Base-by-base conservation (phyloP, 2,797 vertebrate species). In the Urocyon cinereoargenteus region DNA sequence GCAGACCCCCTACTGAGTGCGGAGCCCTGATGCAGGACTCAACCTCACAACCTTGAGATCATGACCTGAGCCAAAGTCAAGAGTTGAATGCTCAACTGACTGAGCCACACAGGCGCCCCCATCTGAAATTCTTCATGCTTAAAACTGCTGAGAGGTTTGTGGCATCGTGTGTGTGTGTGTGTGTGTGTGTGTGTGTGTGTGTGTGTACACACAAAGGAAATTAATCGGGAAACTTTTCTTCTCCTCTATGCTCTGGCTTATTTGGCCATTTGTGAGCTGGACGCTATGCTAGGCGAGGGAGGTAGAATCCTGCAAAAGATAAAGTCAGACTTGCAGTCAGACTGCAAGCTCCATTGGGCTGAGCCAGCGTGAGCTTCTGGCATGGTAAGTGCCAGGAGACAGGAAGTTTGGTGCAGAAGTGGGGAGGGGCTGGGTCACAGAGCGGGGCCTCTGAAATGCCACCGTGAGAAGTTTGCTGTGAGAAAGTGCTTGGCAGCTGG, bases 401-500 rank as follows among this genome's bases (percentile, higher is more conserved):
- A 64, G 91, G 88, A 90, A 94, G 78, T 92, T 40, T 15, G 13
- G 70, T 45, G 55, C 31, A 12, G 85, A 84, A 70, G 31, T 18
- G 3, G 93, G 81, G 92, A 59, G 78, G 86, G 77, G 53, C 55
- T 9, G 13, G 51, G 88, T 59, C 68, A 62, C 75, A 34, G 59
- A 49, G 62, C 3, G 2, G 70, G 57, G 53, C 53, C 90, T 81
- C 81, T 14, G 62, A 83, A 72, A 22, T 4, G 79, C 91, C 19
- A 9, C 51, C 3, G 1, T 34, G 75, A 91, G 66, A 95, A 97
- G 70, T 31, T 87, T 49, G 75, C 62, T 2, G 2, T 94, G 89
- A 85, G 83, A 96, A 92, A 61, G 75, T 91, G 24, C 95, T 86
- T 92, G 96, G 91, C 95, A 95, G 83, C 97, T 96, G 97, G 34